A percentile compares a stretch with the other conserved stretches of the same genome.
phyloP scores from a whole-genome alignment of 1,140 invertebrate species.

The Heterodera schachtii region DNA sequence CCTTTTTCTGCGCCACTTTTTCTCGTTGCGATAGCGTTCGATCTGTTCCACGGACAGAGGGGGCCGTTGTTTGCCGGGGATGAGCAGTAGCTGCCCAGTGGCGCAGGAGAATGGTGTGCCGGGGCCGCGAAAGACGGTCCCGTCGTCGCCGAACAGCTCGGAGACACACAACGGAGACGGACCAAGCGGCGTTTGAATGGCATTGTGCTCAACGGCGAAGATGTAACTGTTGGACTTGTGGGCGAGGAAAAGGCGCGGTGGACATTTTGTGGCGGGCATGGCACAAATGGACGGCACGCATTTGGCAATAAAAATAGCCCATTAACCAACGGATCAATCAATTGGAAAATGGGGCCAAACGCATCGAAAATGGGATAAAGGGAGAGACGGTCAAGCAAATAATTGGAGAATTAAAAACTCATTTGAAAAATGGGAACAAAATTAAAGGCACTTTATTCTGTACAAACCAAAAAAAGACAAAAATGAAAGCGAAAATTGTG shows the following conservation, averaged over 20 bases:
- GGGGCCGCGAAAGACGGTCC: neutral
- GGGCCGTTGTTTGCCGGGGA: neutral
- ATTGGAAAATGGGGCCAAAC: neutral
- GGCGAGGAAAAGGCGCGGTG: neutral
- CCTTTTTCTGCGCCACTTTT: constrained; percentile 51
- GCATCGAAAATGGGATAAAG: neutral
- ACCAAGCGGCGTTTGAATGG: constrained; percentile 26
- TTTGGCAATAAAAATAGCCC: neutral
- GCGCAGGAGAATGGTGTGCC: neutral
- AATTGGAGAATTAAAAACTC: too few species aligned
- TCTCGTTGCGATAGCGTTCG: constrained; percentile 48
- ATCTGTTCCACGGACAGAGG: constrained; percentile 48
- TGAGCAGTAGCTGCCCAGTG: constrained; percentile 8
- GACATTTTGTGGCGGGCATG: neutral
- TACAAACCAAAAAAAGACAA: too few species aligned
- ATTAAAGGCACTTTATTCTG: too few species aligned
- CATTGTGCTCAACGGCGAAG: constrained; percentile 44
- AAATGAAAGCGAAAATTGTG: too few species aligned
- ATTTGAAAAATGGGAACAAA: too few species aligned
- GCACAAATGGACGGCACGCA: neutral
- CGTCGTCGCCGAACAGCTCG: neutral
- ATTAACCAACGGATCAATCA: too few species aligned
- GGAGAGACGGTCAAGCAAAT: too few species aligned
- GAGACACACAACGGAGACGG: neutral
- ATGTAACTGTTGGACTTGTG: constrained; percentile 43